Evolutionary conservation across 2,888 invertebrate species (phyloP).

Genomic region (Antitype chi): DNA sequence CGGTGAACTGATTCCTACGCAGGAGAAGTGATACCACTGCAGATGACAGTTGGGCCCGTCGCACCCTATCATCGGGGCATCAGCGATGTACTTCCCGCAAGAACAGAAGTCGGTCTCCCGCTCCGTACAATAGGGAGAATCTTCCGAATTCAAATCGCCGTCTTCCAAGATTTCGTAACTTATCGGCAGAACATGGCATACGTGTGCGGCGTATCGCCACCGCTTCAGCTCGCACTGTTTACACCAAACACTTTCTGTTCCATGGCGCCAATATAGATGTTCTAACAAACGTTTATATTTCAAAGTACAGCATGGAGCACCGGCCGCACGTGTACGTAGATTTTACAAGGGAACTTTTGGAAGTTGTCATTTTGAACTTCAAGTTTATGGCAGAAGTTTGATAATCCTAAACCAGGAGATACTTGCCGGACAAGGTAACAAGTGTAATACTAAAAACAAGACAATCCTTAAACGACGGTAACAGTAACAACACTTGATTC

Average conservation of each 20-base stretch:
- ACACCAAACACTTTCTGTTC: constrained; percentile 80
- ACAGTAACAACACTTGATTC: constrained; percentile 18
- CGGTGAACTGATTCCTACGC: constrained; percentile 77
- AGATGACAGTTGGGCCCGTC: constrained; percentile 75
- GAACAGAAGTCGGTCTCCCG: constrained; percentile 76
- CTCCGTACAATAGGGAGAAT: constrained; percentile 53
- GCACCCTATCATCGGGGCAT: constrained; percentile 81
- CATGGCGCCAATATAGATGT: constrained; percentile 84
- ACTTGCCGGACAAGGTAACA: constrained; percentile 36
- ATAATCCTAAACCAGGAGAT: constrained; percentile 57
- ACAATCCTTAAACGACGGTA: constrained; percentile 45
- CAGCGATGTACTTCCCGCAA: constrained; percentile 75
- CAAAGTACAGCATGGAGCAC: constrained; percentile 76
- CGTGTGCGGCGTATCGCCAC: constrained; percentile 79
- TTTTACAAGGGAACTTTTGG: constrained; percentile 65
- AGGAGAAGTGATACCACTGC: constrained; percentile 83
- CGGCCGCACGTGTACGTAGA: constrained; percentile 74
- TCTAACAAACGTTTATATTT: constrained; percentile 78
- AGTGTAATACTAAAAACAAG: constrained; percentile 43
- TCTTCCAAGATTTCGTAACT: constrained; percentile 64
- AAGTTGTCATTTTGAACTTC: constrained; percentile 69
- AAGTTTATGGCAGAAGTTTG: constrained; percentile 64
- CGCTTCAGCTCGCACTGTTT: constrained; percentile 74
- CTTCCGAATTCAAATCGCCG: constrained; percentile 51
- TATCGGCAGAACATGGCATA: constrained; percentile 80